A percentile compares a stretch with the other conserved stretches of the same genome.
These are phyloP conservation scores for Corvus hawaiiensis DNA, from an alignment of 2,113 vertebrate species.

Conservation along the genomic window DNA sequence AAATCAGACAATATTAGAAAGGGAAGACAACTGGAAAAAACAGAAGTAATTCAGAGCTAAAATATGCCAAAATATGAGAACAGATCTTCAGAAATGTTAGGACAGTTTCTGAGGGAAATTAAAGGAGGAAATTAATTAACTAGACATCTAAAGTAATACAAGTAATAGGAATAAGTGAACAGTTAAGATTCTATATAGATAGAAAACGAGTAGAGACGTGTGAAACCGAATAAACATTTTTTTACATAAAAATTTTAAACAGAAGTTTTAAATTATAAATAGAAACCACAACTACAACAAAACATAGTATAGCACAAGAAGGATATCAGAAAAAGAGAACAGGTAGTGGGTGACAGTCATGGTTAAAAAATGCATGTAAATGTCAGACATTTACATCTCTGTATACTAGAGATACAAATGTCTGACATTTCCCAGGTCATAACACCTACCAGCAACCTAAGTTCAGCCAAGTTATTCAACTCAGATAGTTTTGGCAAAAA, in stretches of 20 bases:
- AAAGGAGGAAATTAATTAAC: not conserved
- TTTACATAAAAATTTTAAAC: not conserved
- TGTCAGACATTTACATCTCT: not conserved
- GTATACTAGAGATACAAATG: not conserved
- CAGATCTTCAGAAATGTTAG: not conserved
- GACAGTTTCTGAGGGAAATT: not conserved
- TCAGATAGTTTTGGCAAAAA: not conserved
- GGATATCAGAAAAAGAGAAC: not conserved
- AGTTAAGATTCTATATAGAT: not conserved
- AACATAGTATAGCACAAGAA: not conserved
- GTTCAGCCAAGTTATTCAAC: not conserved
- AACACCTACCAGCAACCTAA: not conserved
- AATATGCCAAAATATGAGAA: not conserved
- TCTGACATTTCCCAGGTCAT: not conserved
- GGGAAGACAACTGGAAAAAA: not conserved
- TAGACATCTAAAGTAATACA: not conserved
- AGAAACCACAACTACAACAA: not conserved
- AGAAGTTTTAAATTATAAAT: not conserved
- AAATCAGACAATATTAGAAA: not conserved
- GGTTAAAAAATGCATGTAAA: not conserved
- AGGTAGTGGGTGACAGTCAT: not conserved
- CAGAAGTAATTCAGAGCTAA: not conserved
- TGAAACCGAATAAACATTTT: not conserved
- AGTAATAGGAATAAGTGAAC: not conserved
- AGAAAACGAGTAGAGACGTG: not conserved